Evolutionary conservation across 37 sponge, comb jelly and placozoan species (phyloP), one percentile per base, ranked within the genome.

Genomic region (Theonella swinhoei): DNA sequence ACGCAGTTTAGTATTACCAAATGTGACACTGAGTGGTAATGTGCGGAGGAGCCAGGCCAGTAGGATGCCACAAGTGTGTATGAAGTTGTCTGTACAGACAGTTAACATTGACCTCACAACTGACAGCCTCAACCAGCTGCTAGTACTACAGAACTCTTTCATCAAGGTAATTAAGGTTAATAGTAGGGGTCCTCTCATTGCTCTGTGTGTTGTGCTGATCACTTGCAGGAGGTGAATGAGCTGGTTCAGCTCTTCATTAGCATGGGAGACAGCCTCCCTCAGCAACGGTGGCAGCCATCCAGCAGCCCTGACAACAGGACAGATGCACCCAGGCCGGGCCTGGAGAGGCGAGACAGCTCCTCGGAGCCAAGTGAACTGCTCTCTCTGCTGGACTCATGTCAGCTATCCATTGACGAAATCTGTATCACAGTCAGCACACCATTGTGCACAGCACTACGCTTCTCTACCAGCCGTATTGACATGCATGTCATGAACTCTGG

Each of bases 111-210:
- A 93, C 54, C 67, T 93, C 22, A 88, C 89, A 0, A 93, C 93
- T 0, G 89, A 93, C 63, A 82, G 85, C 29, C 77, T 93, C 30
- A 93, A 93, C 64, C 93, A 93, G 47, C 74, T 93, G 68, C 83
- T 93, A 19, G 63, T 93, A 1, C 59, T 93, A 24, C 93, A 93
- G 78, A 86, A 77, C 61, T 63, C 83, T 24, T 93, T 93, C 73
- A 85, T 93, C 68, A 93, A 93, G 83, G 93, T 93, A 39, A 17
- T 42, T 39, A 74, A 2, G 25, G 38, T 41, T 68, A 68, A 68
- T 68, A 68, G 25, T 30, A 11, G 17, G 62, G 22, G 62, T 23
- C 22, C 62, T 17, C 20, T 23, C 20, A 60, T 60, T 60, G 62
- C n/a, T n/a, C n/a, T n/a, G n/a, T n/a, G n/a, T n/a, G n/a, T n/a